Percentiles rank a stretch among this genome's conserved stretches.
Evolutionary conservation across 2,888 invertebrate genomes (phyloP).

Genomic region (Unio delphinus): DNA sequence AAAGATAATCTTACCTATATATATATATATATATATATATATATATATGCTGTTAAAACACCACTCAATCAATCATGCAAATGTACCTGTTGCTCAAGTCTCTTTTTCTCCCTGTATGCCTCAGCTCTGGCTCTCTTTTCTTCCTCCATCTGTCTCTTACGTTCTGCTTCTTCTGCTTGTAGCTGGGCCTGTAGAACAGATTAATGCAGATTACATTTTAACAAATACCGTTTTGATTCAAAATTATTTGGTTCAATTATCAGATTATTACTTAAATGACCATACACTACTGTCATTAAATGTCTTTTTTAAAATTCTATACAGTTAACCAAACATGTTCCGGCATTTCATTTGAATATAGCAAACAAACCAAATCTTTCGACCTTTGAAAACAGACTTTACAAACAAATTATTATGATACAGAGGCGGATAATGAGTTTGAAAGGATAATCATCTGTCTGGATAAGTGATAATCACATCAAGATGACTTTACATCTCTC

Average conservation of each 20-base stretch:
- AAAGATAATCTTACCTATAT: no score
- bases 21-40: no score
- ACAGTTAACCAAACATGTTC: neutral
- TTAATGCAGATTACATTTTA: neutral
- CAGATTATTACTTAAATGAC: neutral
- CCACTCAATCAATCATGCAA: no score
- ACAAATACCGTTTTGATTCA: neutral
- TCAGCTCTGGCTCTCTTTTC: constrained; percentile 54
- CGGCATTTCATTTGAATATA: neutral
- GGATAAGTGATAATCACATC: no score
- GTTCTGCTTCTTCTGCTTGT: constrained; percentile 58
- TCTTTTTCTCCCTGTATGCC: constrained; percentile 61
- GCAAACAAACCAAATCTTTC: neutral
- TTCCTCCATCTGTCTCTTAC: constrained; percentile 52
- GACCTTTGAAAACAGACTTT: no score
- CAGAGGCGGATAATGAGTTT: no score
- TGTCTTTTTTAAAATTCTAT: neutral
- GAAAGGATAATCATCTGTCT: no score
- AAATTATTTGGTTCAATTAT: neutral
- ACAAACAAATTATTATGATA: no score
- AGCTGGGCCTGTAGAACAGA: constrained; percentile 42
- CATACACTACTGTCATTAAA: neutral
- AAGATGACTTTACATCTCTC: no score
- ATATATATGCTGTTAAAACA: no score
- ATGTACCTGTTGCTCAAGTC: constrained; percentile 62